Conservation (phyloP, 1,140 invertebrate species). For the Eueides isabella region DNA sequence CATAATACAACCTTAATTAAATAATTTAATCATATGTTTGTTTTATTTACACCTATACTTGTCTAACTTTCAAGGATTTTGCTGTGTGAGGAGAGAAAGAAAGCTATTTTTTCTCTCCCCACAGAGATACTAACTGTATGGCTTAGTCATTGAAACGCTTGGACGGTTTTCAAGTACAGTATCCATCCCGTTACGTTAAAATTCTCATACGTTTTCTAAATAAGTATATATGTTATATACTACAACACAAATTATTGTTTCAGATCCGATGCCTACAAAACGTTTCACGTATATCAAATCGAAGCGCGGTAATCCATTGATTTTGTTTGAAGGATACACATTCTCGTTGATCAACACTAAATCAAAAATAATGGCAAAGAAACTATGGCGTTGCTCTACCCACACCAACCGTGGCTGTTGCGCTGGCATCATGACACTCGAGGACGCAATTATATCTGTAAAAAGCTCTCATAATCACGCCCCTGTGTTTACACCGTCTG, state of each 20-base stretch:
- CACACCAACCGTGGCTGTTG: constrained; percentile 42
- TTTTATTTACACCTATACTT: too few species aligned
- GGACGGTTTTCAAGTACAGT: too few species aligned
- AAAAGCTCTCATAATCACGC: constrained; percentile 29
- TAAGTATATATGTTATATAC: too few species aligned
- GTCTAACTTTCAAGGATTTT: too few species aligned
- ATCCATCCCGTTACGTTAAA: too few species aligned
- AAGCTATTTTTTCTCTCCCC: too few species aligned
- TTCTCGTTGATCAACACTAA: constrained; percentile 22
- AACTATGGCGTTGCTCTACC: constrained; percentile 43
- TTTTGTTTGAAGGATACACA: constrained; percentile 21
- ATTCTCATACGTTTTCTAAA: too few species aligned
- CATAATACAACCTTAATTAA: too few species aligned
- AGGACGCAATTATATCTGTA: constrained; percentile 16
- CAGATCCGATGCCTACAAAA: neutral
- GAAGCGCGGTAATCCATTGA: constrained; percentile 20
- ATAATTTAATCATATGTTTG: too few species aligned
- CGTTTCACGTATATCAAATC: constrained; percentile 16
- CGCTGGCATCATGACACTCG: constrained; percentile 24
- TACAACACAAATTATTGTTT: neutral
- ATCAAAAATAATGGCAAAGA: neutral
- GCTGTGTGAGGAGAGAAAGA: too few species aligned
- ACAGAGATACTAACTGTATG: too few species aligned
- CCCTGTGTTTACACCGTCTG: neutral
- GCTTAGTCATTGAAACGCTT: too few species aligned